phyloP scores from a whole-genome alignment of 1,140 invertebrate species.

The Spodoptera litura region DNA sequence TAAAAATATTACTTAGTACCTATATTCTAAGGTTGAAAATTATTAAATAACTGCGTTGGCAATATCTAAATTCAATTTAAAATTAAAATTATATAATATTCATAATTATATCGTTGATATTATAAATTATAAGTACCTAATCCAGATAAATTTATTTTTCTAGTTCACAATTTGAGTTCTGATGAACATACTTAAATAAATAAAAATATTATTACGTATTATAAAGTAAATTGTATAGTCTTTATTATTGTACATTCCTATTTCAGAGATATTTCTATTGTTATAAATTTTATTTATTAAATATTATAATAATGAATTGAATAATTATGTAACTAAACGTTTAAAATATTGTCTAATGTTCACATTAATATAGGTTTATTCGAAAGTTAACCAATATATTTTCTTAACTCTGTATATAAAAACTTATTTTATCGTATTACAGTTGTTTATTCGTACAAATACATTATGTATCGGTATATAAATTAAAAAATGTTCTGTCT shows the following conservation, averaged over 20 bases:
- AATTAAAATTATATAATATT: constrained; percentile 25
- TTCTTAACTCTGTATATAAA: constrained; percentile 2
- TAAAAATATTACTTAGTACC: constrained; percentile 6
- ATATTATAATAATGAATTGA: constrained; percentile 16
- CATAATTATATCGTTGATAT: constrained; percentile 51
- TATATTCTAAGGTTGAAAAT: constrained; percentile 1
- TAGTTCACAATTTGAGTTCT: constrained; percentile 50
- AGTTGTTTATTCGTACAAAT: not conserved
- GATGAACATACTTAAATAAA: constrained; percentile 49
- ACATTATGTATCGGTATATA: no score
- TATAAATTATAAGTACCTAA: constrained; percentile 45
- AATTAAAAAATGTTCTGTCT: no score
- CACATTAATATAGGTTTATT: constrained; percentile 28
- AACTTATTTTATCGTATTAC: not conserved
- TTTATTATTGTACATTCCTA: constrained; percentile 59
- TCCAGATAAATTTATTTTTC: constrained; percentile 59
- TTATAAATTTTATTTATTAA: constrained; percentile 40
- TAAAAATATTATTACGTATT: constrained; percentile 39
- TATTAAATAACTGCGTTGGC: constrained; percentile 21
- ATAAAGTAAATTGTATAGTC: constrained; percentile 35
- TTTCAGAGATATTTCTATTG: constrained; percentile 52
- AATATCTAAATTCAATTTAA: constrained; percentile 32
- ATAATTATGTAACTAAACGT: constrained; percentile 21
- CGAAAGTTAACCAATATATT: not conserved
- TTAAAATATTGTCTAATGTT: constrained; percentile 25